Percentiles rank a stretch among this genome's conserved stretches.
phyloP scores from a whole-genome alignment of 2,113 vertebrate genomes.

The Antigone vipio region DNA sequence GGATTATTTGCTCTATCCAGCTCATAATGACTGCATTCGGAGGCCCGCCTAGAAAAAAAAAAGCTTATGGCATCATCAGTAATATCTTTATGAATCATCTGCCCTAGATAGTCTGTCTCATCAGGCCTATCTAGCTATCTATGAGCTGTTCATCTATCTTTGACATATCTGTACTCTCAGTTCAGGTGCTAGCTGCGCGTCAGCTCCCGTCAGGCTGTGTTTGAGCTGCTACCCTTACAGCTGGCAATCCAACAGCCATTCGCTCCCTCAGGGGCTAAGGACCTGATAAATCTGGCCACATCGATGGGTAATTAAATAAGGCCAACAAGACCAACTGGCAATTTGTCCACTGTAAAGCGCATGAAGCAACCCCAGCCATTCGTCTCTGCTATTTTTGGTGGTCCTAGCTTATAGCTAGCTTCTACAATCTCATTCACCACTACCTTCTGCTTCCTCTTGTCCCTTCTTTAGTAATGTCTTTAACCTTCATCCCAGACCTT shows the following conservation, averaged over 20 bases:
- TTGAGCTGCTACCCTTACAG: not conserved
- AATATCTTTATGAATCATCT: not conserved
- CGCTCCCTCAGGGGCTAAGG: not conserved
- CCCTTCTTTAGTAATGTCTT: not conserved
- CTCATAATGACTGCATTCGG: not conserved
- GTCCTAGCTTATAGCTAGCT: not conserved
- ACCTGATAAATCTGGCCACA: not conserved
- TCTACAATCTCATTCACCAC: not conserved
- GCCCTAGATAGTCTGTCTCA: not conserved
- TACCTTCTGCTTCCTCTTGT: not conserved
- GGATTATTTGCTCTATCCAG: not conserved
- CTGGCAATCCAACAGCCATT: not conserved
- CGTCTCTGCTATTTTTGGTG: not conserved
- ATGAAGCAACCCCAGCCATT: not conserved
- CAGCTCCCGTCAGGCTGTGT: not conserved
- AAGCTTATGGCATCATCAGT: not conserved
- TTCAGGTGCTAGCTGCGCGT: not conserved
- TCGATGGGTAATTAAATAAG: not conserved
- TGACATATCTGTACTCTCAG: not conserved
- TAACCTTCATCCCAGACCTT: not conserved
- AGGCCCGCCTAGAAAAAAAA: not conserved
- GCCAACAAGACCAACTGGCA: not conserved
- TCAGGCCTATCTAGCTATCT: not conserved
- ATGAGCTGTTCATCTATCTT: not conserved
- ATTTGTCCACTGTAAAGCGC: not conserved